These are phyloP conservation scores for Spatulosminthurus flaviceps DNA, from an alignment of 2,888 invertebrate genomes.

Conservation along the genomic window DNA sequence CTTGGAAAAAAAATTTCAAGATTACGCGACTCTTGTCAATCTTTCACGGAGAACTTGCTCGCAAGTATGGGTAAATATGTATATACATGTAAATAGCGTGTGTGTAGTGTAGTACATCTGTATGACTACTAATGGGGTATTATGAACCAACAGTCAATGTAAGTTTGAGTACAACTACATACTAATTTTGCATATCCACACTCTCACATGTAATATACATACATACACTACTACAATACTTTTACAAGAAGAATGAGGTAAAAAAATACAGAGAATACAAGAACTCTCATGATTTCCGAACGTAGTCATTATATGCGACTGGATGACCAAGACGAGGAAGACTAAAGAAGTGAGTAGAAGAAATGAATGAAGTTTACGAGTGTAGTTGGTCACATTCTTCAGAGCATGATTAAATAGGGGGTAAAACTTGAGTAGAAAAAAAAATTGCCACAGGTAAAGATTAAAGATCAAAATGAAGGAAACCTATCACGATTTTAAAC, in stretches of 20 bases:
- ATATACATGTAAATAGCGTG: no score
- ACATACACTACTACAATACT: no score
- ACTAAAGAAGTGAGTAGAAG: background rate
- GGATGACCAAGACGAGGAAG: background rate
- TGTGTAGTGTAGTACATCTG: no score
- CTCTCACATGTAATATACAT: no score
- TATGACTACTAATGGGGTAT: no score
- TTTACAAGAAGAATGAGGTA: background rate
- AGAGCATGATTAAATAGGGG: conserved; percentile 4
- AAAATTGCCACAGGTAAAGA: conserved; percentile 35
- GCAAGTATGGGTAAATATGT: no score
- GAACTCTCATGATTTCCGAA: background rate
- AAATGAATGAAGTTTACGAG: conserved; percentile 21
- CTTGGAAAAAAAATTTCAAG: background rate
- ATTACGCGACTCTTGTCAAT: background rate
- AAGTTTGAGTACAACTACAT: no score
- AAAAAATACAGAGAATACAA: background rate
- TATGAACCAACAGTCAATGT: no score
- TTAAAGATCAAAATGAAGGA: conserved; percentile 34
- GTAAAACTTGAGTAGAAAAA: conserved; percentile 26
- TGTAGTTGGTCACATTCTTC: conserved; percentile 6
- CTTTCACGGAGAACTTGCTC: background rate
- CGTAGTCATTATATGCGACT: background rate
- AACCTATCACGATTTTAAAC: conserved; percentile 37
- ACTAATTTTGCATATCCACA: no score